phyloP scores from a whole-genome alignment of 2,888 invertebrate genomes.

The Polyommatus iphigenia region DNA sequence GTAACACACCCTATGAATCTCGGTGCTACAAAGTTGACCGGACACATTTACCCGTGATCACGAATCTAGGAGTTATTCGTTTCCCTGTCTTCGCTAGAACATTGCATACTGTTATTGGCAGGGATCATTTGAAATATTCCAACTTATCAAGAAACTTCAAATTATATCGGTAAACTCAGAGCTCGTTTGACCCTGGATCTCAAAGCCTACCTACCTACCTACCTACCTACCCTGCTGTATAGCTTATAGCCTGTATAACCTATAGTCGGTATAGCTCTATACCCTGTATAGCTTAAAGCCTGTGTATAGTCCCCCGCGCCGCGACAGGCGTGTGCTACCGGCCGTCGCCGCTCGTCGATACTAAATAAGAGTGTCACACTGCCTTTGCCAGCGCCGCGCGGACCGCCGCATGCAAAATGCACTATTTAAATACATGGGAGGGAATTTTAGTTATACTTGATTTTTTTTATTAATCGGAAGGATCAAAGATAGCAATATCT shows the following conservation, averaged over 20 bases:
- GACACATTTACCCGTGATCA: too few species aligned
- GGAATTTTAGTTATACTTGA: not conserved
- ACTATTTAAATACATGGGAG: slow-evolving; percentile 31
- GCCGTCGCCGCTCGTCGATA: slow-evolving; percentile 60
- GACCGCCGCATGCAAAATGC: slow-evolving; percentile 45
- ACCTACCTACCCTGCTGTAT: not conserved
- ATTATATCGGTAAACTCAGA: not conserved
- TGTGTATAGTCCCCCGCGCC: slow-evolving; percentile 30
- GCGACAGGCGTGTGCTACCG: slow-evolving; percentile 69
- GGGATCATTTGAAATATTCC: too few species aligned
- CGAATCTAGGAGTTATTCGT: too few species aligned
- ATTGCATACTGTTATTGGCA: too few species aligned
- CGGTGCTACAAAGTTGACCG: too few species aligned
- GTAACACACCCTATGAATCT: too few species aligned
- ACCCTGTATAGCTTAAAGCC: not conserved
- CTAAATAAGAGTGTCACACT: slow-evolving; percentile 78
- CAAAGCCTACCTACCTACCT: not conserved
- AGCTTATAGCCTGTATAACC: not conserved
- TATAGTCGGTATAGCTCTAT: not conserved
- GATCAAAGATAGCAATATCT: not conserved
- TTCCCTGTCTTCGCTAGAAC: too few species aligned
- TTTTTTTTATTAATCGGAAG: not conserved
- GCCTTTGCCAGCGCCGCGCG: slow-evolving; percentile 73
- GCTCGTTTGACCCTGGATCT: not conserved
- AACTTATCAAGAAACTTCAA: not conserved